phyloP scores from a whole-genome alignment of 2,888 invertebrate genomes.

The Melolontha melolontha region DNA sequence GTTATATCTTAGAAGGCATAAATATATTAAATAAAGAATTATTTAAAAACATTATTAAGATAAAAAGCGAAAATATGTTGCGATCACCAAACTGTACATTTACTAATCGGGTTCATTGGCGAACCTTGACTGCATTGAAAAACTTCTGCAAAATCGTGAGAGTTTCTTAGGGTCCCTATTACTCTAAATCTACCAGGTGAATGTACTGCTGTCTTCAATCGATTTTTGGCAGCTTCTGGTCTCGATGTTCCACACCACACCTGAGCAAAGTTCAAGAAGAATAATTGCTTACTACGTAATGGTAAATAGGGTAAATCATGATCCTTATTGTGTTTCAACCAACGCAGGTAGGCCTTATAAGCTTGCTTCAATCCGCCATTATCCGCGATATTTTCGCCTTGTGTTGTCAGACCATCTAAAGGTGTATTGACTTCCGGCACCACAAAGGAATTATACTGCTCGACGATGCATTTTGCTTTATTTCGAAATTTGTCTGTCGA shows the following conservation, averaged over 20 bases:
- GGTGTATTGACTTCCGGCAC: slow-evolving; percentile 83
- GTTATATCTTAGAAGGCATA: neutral
- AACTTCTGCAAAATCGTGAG: slow-evolving; percentile 40
- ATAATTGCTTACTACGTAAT: slow-evolving; percentile 83
- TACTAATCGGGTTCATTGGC: slow-evolving; percentile 42
- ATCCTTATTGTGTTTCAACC: slow-evolving; percentile 71
- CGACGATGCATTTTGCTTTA: slow-evolving; percentile 83
- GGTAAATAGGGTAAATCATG: slow-evolving; percentile 80
- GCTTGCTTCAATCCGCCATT: slow-evolving; percentile 96
- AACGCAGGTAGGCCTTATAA: slow-evolving; percentile 85
- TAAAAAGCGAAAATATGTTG: neutral
- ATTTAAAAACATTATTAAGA: neutral
- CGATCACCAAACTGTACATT: slow-evolving; percentile 42
- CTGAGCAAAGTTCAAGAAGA: slow-evolving; percentile 92
- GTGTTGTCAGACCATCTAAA: slow-evolving; percentile 82
- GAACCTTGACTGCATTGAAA: slow-evolving; percentile 33
- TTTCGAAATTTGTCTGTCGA: slow-evolving; percentile 81
- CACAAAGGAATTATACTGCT: slow-evolving; percentile 87
- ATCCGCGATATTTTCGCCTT: slow-evolving; percentile 96
- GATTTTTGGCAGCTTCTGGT: slow-evolving; percentile 83
- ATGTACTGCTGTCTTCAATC: slow-evolving; percentile 85
- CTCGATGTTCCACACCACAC: slow-evolving; percentile 87
- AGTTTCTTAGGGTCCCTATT: slow-evolving; percentile 43
- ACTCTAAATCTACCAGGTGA: slow-evolving; percentile 79
- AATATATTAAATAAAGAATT: slow-evolving; percentile 1